Percentiles rank a stretch among this genome's conserved stretches.
Conservation (phyloP, 2,797 vertebrate genomes). For the Coilia nasus region DNA sequence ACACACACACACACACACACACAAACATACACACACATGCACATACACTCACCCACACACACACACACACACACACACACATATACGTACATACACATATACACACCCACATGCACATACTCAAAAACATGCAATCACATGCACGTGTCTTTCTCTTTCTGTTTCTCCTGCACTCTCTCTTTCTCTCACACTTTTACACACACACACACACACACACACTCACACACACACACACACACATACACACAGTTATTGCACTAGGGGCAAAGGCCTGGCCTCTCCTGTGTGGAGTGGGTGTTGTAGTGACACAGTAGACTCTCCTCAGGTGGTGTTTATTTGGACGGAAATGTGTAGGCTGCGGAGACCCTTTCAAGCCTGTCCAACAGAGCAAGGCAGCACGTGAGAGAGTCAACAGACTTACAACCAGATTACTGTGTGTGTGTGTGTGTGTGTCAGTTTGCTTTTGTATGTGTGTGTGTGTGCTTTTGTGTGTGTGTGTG, state of each 20-base stretch:
- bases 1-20: too few species aligned
- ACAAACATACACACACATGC: too few species aligned
- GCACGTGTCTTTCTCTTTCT: too few species aligned
- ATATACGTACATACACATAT: too few species aligned
- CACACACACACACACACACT: not conserved
- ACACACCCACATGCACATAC: too few species aligned
- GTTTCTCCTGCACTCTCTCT: too few species aligned
- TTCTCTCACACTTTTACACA: too few species aligned
- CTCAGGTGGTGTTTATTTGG: constrained; percentile 14
- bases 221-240: constrained; percentile 6
- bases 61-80: not conserved
- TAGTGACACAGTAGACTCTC: not conserved
- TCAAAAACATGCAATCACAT: too few species aligned
- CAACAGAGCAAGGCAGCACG: not conserved
- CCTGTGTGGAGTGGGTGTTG: not conserved
- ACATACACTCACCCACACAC: not conserved
- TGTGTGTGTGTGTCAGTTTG: not conserved
- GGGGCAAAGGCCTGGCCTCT: constrained; percentile 4
- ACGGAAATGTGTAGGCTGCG: not conserved
- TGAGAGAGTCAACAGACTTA: not conserved
- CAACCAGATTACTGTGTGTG: not conserved
- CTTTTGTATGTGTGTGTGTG: not conserved
- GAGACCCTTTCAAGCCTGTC: not conserved
- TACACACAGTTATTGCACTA: not conserved
- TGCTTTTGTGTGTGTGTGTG: not conserved